A percentile compares a stretch with the other conserved stretches of the same genome.
Conservation (phyloP, 2,888 invertebrate genomes). For the Eupeodes luniger region DNA sequence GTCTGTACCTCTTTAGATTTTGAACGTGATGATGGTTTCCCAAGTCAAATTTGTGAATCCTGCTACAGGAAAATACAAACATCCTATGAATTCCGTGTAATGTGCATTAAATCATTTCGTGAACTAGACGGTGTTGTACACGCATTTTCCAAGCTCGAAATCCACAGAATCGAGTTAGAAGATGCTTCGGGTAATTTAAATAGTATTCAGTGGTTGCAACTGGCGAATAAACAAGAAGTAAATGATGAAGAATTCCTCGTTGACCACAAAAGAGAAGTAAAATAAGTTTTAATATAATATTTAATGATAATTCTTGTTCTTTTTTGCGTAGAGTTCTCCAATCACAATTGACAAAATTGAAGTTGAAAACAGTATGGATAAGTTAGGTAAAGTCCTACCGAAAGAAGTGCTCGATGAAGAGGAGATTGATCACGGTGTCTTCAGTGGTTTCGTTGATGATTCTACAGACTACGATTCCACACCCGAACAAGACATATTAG, state of each 20-base stretch:
- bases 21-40: slow-evolving; percentile 75
- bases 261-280: slow-evolving; percentile 51
- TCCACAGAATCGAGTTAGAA: slow-evolving; percentile 59
- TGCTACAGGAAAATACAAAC: slow-evolving; percentile 79
- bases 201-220: slow-evolving; percentile 53
- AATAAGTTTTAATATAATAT: background rate
- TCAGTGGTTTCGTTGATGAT: slow-evolving; percentile 63
- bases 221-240: slow-evolving; percentile 46
- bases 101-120: slow-evolving; percentile 79
- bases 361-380: background rate
- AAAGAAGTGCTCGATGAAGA: slow-evolving; percentile 57
- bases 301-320: background rate
- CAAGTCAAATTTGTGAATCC: slow-evolving; percentile 78
- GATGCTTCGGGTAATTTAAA: slow-evolving; percentile 50
- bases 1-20: slow-evolving; percentile 58
- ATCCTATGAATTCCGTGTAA: slow-evolving; percentile 79
- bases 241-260: background rate
- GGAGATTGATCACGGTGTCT: slow-evolving; percentile 69
- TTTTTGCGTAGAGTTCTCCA: slow-evolving; percentile 11
- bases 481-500: slow-evolving; percentile 61
- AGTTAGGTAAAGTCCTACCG: background rate
- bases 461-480: slow-evolving; percentile 61
- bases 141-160: slow-evolving; percentile 59
- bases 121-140: slow-evolving; percentile 65
- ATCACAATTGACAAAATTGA: background rate